phyloP scores from a whole-genome alignment of 2,888 invertebrate genomes.

The Microctonus brassicae region DNA sequence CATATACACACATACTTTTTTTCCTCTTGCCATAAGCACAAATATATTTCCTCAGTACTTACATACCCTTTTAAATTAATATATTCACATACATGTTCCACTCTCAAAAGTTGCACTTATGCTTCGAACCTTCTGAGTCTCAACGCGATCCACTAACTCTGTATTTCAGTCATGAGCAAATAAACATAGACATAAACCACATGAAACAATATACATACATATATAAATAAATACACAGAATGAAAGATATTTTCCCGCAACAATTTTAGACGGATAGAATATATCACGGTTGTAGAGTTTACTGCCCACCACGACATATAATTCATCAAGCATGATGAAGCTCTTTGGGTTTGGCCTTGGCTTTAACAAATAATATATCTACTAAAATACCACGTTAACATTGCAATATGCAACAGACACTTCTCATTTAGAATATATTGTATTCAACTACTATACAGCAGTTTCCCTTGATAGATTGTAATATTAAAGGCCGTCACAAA shows the following conservation, averaged over 20 bases:
- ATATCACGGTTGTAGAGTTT: slow-evolving; percentile 49
- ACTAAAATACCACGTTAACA: slow-evolving; percentile 8
- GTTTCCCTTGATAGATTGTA: neutral
- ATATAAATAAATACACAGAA: neutral
- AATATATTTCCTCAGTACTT: neutral
- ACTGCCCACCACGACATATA: slow-evolving; percentile 46
- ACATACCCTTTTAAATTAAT: neutral
- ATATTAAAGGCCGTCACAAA: neutral
- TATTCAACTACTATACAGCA: neutral
- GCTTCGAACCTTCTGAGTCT: neutral
- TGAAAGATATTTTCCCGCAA: slow-evolving; percentile 19
- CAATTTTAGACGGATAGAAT: slow-evolving; percentile 46
- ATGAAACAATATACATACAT: neutral
- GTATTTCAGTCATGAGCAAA: slow-evolving; percentile 6
- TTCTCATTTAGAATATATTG: slow-evolving; percentile 46
- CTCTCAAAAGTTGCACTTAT: slow-evolving; percentile 16
- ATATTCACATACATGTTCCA: slow-evolving; percentile 2
- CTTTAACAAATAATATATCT: slow-evolving; percentile 33
- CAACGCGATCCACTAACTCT: too few species aligned
- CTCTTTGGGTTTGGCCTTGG: slow-evolving; percentile 54
- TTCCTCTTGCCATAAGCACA: slow-evolving; percentile 16
- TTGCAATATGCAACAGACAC: slow-evolving; percentile 14
- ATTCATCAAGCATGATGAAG: slow-evolving; percentile 56
- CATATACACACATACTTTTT: too few species aligned
- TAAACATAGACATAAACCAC: neutral